Conservation (phyloP, 2,113 vertebrate genomes). For the Esox niger region DNA sequence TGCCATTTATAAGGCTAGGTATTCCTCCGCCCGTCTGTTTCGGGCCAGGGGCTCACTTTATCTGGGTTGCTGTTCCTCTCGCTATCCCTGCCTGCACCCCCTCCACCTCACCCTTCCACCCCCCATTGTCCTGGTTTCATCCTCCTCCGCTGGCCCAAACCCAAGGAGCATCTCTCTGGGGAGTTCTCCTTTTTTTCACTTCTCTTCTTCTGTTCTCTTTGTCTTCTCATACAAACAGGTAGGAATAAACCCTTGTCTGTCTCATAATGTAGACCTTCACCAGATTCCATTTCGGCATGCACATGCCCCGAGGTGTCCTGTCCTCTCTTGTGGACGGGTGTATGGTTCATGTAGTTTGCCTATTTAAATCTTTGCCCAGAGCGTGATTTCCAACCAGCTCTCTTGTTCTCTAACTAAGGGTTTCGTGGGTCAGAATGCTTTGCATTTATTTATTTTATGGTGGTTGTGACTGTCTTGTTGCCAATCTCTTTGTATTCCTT, state of each 20-base stretch:
- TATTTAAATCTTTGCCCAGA: constrained; percentile 53
- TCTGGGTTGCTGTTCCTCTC: background rate
- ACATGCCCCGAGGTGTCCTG: constrained; percentile 42
- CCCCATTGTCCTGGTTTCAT: constrained; percentile 55
- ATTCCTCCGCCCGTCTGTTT: background rate
- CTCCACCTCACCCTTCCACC: background rate
- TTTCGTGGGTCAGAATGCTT: constrained; percentile 18
- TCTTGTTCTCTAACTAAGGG: constrained; percentile 49
- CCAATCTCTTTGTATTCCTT: too few relatives aligned
- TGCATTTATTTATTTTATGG: constrained; percentile 58
- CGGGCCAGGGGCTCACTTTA: too few relatives aligned
- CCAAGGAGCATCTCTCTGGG: constrained; percentile 49
- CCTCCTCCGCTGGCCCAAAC: constrained; percentile 41
- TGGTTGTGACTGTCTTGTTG: constrained; percentile 51
- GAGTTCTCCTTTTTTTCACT: constrained; percentile 55
- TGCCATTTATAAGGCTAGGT: background rate
- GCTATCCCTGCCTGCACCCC: background rate
- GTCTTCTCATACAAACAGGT: constrained; percentile 50
- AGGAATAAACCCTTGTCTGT: constrained; percentile 40
- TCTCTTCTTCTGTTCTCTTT: constrained; percentile 28
- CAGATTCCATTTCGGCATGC: constrained; percentile 43
- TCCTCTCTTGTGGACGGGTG: constrained; percentile 46
- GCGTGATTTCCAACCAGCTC: constrained; percentile 8
- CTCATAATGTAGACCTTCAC: constrained; percentile 12
- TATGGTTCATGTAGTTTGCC: constrained; percentile 51